phyloP scores from a whole-genome alignment of 2,797 vertebrate genomes.

The Enteromius argenteus region DNA sequence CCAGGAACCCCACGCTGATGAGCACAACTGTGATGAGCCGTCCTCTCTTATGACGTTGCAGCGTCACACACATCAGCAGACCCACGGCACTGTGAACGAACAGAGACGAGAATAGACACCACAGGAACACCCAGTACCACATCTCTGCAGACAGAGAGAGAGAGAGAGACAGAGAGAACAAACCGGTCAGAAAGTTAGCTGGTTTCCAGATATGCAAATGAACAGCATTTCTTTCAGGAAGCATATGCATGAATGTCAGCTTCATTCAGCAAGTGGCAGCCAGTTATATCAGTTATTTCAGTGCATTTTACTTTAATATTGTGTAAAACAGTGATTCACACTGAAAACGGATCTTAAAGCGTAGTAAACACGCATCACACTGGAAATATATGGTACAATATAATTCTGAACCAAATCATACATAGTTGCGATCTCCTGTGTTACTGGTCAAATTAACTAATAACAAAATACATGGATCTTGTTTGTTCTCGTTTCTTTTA shows the following conservation, averaged over 20 bases:
- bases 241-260: neutral
- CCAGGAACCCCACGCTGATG: constrained; percentile 93
- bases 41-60: constrained; percentile 93
- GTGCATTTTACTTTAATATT: neutral
- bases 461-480: neutral
- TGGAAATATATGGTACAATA: neutral
- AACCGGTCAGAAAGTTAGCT: constrained; percentile 9
- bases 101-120: constrained; percentile 98
- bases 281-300: neutral
- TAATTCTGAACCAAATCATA: neutral
- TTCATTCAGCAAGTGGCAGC: neutral
- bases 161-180: constrained; percentile 14
- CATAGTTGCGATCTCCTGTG: neutral
- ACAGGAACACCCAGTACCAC: constrained; percentile 99
- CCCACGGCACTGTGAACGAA: constrained; percentile 91
- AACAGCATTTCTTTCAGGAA: neutral
- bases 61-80: constrained; percentile 94
- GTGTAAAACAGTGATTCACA: neutral
- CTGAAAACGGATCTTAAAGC: neutral
- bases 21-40: constrained; percentile 92
- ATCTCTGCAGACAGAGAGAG: constrained; percentile 71
- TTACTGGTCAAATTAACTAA: neutral
- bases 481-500: neutral
- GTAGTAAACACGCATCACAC: neutral
- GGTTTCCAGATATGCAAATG: neutral